Base-by-base conservation (phyloP, 2,888 invertebrate species). In the Notodonta dromedarius region DNA sequence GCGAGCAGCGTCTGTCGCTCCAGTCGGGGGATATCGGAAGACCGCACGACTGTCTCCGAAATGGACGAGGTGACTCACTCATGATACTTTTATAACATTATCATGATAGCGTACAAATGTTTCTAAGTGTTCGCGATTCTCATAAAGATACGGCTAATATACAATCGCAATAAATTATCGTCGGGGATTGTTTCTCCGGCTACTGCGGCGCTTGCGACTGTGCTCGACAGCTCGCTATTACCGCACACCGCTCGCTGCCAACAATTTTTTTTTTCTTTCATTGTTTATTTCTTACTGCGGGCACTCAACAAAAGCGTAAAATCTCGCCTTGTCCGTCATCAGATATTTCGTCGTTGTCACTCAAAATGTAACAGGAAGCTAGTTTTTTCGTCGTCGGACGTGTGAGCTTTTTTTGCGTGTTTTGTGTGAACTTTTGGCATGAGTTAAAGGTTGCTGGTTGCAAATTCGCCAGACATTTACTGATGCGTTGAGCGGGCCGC, bases 11-110 rank as follows among this genome's bases (percentile, higher is more conserved):
- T 94, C 53, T 93, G 93, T 72, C 79, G 90, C 60, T 90, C 91
- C 8, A 89, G 91, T 8, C 86, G 95, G 65, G 95, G 94, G 51
- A 90, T 94, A 66, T 95, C 95, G 39, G 95, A 95, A 80, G 96
- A 96, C 80, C 90, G 94, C 63, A 95, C 95, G 68, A 95, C 95
- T 63, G 93, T 94, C 66, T 96, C 96, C 67, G 95, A 95, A 85
- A 90, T 93, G 84, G 96, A 96, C 75, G 96, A 96, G 95, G 96
- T 96, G 91, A 67, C 84, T 86, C 78, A 81, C 58, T 79, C 75
- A 74, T 65, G 60, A 69, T 68, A 70, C 69, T 59, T 71, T 73
- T 69, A 73, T 73, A 65, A 76, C 69, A 69, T 35, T 72, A 16
- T 42, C 67, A 70, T 77, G 61, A 73, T 77, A 69, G 63, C 58